Evolutionary conservation across 2,113 vertebrate species (phyloP).

Genomic region (Ptilorrhoa leucosticta): DNA sequence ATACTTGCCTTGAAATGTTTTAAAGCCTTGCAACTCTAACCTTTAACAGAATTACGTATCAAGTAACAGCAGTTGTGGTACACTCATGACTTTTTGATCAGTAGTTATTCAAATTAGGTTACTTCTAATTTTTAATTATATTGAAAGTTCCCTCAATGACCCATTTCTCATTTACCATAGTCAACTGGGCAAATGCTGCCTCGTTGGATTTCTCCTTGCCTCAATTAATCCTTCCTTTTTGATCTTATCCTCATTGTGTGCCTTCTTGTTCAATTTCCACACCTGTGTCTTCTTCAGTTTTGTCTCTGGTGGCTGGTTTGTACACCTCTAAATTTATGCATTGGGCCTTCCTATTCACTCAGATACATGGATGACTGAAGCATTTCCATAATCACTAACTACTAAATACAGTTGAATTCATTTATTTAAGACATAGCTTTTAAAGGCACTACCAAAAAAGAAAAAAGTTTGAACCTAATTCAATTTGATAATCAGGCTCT

Average conservation of each 20-base stretch:
- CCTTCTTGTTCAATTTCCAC: not conserved
- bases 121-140: not conserved
- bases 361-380: not conserved
- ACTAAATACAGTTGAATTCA: not conserved
- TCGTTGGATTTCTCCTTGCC: not conserved
- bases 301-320: not conserved
- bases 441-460: not conserved
- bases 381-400: not conserved
- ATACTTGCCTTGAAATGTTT: no score
- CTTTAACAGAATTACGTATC: not conserved
- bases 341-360: not conserved
- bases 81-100: not conserved
- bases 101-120: not conserved
- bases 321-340: not conserved
- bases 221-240: not conserved
- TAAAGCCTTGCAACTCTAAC: not conserved
- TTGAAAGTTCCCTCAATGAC: not conserved
- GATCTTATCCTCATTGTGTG: not conserved
- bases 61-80: not conserved
- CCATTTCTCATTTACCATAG: not conserved
- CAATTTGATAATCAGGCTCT: not conserved
- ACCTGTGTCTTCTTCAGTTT: not conserved
- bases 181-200: not conserved
- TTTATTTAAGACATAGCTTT: not conserved
- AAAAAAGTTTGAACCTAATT: not conserved